A percentile compares a stretch with the other conserved stretches of the same genome.
Conservation (phyloP, 92 coral and sea anemone species). For the Blastomussa wellsi region DNA sequence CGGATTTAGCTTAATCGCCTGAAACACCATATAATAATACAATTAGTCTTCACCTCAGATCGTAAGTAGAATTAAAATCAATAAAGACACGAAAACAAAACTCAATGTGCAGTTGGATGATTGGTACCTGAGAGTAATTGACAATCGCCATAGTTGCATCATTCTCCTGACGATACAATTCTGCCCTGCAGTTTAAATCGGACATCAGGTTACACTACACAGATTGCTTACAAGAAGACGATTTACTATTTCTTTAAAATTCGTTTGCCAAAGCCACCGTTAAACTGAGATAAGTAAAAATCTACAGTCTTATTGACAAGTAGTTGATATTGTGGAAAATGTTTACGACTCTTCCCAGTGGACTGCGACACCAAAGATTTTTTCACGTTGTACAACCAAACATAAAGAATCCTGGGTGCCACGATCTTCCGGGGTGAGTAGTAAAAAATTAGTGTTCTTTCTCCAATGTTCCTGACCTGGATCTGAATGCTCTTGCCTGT, state of each 20-base stretch:
- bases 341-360: too few species aligned
- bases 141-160: conserved; percentile 98
- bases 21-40: background rate
- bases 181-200: conserved; percentile 70
- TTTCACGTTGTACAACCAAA: too few species aligned
- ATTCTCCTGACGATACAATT: conserved; percentile 81
- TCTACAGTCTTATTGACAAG: too few species aligned
- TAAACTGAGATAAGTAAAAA: too few species aligned
- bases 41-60: background rate
- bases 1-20: conserved; percentile 98
- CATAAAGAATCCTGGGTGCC: too few species aligned
- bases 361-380: too few species aligned
- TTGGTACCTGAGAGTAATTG: conserved; percentile 93
- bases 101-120: background rate
- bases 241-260: too few species aligned
- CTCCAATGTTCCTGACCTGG: conserved; percentile 57
- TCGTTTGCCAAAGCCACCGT: too few species aligned
- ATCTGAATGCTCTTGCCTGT: conserved; percentile 83
- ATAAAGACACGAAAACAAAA: background rate
- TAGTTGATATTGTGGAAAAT: too few species aligned
- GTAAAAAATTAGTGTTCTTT: background rate
- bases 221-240: too few species aligned
- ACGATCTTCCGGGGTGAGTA: too few species aligned
- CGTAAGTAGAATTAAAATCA: background rate
- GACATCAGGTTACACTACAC: background rate